Evolutionary conservation across 2,797 vertebrate species (phyloP).

Genomic region (Diglossa cyanea): DNA sequence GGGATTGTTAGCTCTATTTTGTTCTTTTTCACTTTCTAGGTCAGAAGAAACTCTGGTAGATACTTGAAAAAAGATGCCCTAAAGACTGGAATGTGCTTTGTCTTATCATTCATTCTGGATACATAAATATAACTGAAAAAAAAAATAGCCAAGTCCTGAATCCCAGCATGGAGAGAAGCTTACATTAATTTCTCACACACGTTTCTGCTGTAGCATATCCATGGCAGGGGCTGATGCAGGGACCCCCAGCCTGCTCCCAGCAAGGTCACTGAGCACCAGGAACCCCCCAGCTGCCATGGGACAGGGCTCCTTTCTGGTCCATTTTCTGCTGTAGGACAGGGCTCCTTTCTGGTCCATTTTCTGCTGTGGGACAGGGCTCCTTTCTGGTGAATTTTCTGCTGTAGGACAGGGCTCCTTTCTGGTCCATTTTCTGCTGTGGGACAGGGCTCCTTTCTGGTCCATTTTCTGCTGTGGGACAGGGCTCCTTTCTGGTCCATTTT

Average conservation of each 20-base stretch:
- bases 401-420: too few relatives aligned
- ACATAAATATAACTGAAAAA: neutral
- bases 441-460: too few relatives aligned
- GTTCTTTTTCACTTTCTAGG: constrained; percentile 7
- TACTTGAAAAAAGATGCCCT: neutral
- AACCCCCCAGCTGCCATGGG: accelerated
- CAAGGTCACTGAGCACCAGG: neutral
- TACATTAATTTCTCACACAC: neutral
- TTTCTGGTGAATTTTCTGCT: too few relatives aligned
- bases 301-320: neutral
- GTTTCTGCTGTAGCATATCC: neutral
- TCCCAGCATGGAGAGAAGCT: neutral
- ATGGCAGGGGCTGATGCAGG: neutral
- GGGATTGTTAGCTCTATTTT: neutral
- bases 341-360: neutral
- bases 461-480: neutral
- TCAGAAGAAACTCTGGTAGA: constrained; percentile 11
- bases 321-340: neutral
- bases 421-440: neutral
- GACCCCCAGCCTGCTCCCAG: neutral
- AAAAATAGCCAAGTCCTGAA: neutral
- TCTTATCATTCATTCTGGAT: neutral
- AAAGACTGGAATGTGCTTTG: neutral
- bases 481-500: neutral
- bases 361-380: neutral